These are phyloP conservation scores for Bubo blakistoni DNA, from an alignment of 2,113 vertebrate genomes.

Conservation along the genomic window DNA sequence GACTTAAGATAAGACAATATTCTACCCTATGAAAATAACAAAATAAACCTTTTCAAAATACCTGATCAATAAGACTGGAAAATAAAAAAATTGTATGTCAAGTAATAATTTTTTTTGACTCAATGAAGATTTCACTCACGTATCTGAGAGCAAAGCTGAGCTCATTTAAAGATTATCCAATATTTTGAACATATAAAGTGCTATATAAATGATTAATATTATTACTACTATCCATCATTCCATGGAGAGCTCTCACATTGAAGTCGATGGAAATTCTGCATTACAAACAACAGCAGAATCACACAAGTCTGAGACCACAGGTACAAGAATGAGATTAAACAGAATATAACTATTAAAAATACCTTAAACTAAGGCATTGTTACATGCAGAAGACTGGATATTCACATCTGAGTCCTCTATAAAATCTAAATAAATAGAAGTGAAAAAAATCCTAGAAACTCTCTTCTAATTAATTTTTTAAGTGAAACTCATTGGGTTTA, in stretches of 20 bases:
- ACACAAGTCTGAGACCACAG: neutral
- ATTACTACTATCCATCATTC: neutral
- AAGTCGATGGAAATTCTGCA: neutral
- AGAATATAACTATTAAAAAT: neutral
- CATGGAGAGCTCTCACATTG: neutral
- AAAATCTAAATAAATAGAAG: neutral
- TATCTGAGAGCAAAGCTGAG: neutral
- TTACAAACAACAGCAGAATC: neutral
- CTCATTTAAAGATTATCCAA: neutral
- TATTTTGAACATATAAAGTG: neutral
- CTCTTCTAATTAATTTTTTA: neutral
- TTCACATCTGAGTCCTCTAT: neutral
- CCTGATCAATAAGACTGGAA: neutral
- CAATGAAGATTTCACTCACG: neutral
- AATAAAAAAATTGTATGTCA: neutral
- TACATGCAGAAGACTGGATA: neutral
- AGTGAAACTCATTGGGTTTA: neutral
- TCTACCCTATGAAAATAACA: neutral
- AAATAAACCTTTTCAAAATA: neutral
- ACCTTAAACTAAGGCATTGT: neutral
- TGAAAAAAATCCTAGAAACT: neutral
- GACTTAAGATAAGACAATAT: neutral
- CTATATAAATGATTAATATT: neutral
- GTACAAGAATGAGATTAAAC: neutral
- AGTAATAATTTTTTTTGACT: neutral